Base-by-base conservation (phyloP, 2,113 vertebrate genomes). In the Cinclus cinclus region DNA sequence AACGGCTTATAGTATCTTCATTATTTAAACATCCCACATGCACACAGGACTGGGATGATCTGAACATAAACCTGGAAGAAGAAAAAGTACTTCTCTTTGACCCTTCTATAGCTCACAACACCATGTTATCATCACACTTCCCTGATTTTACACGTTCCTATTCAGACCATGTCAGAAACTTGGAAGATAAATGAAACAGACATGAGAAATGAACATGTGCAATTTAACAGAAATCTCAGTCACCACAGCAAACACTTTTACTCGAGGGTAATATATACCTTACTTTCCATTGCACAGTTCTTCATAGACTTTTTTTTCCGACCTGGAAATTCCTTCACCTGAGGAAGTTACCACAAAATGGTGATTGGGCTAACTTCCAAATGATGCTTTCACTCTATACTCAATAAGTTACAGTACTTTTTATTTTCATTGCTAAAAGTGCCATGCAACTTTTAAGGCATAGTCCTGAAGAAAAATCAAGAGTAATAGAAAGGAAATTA, bases 171-270 rank as follows among this genome's bases (percentile, higher is more conserved):
- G 4, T 21, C 44, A 46, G 35, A 75, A 73, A 73, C 11, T 1
- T 25, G 25, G 25, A 87, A 55, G 49, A 74, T 21, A 88, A 88
- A 85, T 37, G 13, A 87, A 91, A 91, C 0, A 3, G 15, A 83
- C 12, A 53, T 11, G 5, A 11, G 2, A 73, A 85, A 81, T 44
- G 13, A 82, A 42, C 2, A 1, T 0, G 1, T 23, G 21, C 1
- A 2, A 81, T 13, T 46, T 80, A 87, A 77, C 10, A 87, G 65
- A 33, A 69, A 30, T 33, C 25, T 85, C 65, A 39, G 18, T 42
- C 28, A 35, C 21, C 30, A 62, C 3, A 33, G 35, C 33, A 94
- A 90, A 77, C 20, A 33, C 3, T 33, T 41, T 35, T 31, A 55
- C 20, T 27, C 21, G 63, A 16, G 7, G 16, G 10, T 58, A 80